Base-by-base conservation (phyloP, 2,113 vertebrate genomes). In the Strigops habroptila region DNA sequence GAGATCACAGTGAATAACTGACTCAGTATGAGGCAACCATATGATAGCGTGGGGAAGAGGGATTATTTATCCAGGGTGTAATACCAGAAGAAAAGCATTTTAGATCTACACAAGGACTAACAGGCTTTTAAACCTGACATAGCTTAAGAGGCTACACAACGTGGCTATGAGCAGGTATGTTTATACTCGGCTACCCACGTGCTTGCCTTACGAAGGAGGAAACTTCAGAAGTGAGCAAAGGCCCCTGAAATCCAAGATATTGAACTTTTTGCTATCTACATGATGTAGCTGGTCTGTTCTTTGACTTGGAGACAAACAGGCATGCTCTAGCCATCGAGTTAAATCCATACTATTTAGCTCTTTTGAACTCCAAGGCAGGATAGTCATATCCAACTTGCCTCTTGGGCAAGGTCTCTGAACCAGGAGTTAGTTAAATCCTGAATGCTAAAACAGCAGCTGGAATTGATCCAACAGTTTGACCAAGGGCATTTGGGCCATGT, bases 401-500 rank as follows among this genome's bases (percentile, higher is more conserved):
- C 37, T n/a, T n/a, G 11, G 31, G 30, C 33, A 92, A 53, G 43
- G 46, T 33, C 8, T 78, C 62, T 6, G 1, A 19, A 6, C 7
- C 7, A 0, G 12, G 30, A 87, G 9, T 27, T 35, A 35, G 27
- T 30, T 79, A 51, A 87, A 53, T 33, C 33, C 78, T 62, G 43
- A 63, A 82, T 12, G 28, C 14, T 14, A 37, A 48, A 85, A 15
- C 16, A 48, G 17, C n/a, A 79, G 28, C 31, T 43, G 33, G 49
- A 88, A 65, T 28, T 44, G 14, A 21, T 81, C 64, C 31, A 67
- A 33, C 17, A 30, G 49, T 69, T 76, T 68, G 68, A 65, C 18
- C 1, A 1, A 18, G 4, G 25, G 7, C 7, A 57, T 64, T 0
- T 33, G 8, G 33, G 14, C 18, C 18, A n/a, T 49, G 18, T 46